Evolutionary conservation across 2,797 vertebrate genomes (phyloP).

Genomic region (Dryobates pubescens): DNA sequence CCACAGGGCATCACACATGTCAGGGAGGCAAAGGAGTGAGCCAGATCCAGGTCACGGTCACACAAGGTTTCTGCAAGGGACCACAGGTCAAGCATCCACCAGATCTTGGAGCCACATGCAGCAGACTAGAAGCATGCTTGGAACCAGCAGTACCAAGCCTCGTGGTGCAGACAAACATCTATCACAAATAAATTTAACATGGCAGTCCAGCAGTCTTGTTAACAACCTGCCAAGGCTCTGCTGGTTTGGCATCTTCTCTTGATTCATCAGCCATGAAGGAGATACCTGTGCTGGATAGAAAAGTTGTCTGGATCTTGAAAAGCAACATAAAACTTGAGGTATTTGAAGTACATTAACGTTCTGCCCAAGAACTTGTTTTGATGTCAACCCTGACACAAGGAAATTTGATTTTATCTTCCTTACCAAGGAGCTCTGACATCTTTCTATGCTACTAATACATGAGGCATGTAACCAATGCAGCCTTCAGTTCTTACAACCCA

Average conservation of each 20-base stretch:
- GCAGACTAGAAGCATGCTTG: not conserved
- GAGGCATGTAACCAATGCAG: not conserved
- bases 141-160: not conserved
- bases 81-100: not conserved
- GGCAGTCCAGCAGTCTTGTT: not conserved
- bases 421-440: not conserved
- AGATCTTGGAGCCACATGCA: rapidly evolving
- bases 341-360: not conserved
- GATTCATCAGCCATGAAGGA: not conserved
- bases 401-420: not conserved
- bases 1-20: not conserved
- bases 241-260: not conserved
- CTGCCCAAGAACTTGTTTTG: not conserved
- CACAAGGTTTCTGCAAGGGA: rapidly evolving
- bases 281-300: not conserved
- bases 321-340: not conserved
- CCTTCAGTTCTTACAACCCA: no score
- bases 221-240: not conserved
- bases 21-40: not conserved
- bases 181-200: not conserved
- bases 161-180: rapidly evolving
- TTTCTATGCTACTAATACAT: not conserved
- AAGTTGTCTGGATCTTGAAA: not conserved
- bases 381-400: not conserved
- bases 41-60: not conserved